A percentile compares a stretch with the other conserved stretches of the same genome.
Evolutionary conservation across 2,113 vertebrate species (phyloP).

Genomic region (Chaetops frenatus): DNA sequence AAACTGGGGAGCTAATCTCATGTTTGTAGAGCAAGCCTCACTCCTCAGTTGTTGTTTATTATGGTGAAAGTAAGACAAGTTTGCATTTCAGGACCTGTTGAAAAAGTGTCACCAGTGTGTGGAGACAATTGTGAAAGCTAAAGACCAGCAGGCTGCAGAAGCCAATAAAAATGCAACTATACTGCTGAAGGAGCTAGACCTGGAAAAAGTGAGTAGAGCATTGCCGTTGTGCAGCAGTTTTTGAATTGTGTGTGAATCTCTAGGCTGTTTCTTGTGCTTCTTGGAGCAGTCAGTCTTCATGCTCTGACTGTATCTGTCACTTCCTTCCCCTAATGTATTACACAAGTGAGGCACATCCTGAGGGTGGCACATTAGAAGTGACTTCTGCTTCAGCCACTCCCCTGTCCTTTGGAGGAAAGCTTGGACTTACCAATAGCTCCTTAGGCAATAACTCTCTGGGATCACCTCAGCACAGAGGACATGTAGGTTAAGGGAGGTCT

Average conservation of each 20-base stretch:
- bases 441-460: neutral
- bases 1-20: neutral
- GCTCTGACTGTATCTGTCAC: neutral
- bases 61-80: neutral
- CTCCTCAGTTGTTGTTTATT: neutral
- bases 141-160: slow-evolving; percentile 98
- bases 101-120: slow-evolving; percentile 99
- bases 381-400: neutral
- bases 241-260: neutral
- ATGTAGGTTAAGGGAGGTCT: neutral
- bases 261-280: neutral
- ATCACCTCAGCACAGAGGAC: neutral
- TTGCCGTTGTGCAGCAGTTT: fast-evolving
- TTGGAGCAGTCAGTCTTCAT: neutral
- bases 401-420: neutral
- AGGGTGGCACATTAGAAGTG: neutral
- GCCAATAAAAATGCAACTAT: slow-evolving; percentile 99
- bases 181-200: slow-evolving; percentile 93
- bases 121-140: slow-evolving; percentile 99
- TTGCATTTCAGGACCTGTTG: slow-evolving; percentile 83
- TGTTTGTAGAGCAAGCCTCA: neutral
- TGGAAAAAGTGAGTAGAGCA: slow-evolving; percentile 86
- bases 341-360: neutral
- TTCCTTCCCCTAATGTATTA: neutral
- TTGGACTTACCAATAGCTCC: neutral